These are phyloP conservation scores for Pelusios castaneus DNA, from an alignment of 2,113 vertebrate genomes.

Conservation along the genomic window DNA sequence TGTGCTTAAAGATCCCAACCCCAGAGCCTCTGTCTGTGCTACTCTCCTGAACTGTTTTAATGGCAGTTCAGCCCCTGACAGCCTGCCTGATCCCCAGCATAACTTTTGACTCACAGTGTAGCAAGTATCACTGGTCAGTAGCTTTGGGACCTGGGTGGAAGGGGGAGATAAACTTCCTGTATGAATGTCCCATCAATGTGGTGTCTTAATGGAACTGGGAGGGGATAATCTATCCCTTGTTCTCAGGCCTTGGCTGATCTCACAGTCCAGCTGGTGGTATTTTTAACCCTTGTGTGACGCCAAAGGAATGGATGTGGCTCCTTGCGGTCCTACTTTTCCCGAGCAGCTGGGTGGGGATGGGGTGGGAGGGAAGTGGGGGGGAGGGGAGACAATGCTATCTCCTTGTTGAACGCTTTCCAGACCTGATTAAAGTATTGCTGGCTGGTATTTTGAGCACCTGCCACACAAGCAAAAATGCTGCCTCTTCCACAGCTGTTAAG, in stretches of 20 bases:
- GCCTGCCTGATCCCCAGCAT: neutral
- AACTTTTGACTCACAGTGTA: slow-evolving; percentile 3
- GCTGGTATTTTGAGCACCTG: slow-evolving; percentile 70
- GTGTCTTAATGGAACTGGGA: slow-evolving; percentile 25
- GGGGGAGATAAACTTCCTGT: slow-evolving; percentile 38
- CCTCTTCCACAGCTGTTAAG: slow-evolving; percentile 53
- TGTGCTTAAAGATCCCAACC: neutral
- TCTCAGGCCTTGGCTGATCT: slow-evolving; percentile 21
- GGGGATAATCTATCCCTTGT: slow-evolving; percentile 58
- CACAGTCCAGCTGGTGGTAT: slow-evolving; percentile 66
- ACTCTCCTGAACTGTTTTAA: no score
- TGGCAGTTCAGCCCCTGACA: neutral
- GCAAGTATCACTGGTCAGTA: neutral
- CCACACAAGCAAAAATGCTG: slow-evolving; percentile 62
- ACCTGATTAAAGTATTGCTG: slow-evolving; percentile 65
- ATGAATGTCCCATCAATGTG: neutral
- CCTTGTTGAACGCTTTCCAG: slow-evolving; percentile 60
- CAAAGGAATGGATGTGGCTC: slow-evolving; percentile 66
- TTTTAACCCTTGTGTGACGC: slow-evolving; percentile 77
- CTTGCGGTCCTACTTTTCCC: slow-evolving; percentile 39
- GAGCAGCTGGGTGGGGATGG: slow-evolving; percentile 72
- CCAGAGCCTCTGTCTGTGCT: no score
- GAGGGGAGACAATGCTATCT: slow-evolving; percentile 46
- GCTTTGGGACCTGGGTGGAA: slow-evolving; percentile 26
- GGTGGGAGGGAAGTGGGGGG: slow-evolving; percentile 35